A percentile compares a stretch with the other conserved stretches of the same genome.
Conservation (phyloP, 2,113 vertebrate genomes). For the Origma solitaria region DNA sequence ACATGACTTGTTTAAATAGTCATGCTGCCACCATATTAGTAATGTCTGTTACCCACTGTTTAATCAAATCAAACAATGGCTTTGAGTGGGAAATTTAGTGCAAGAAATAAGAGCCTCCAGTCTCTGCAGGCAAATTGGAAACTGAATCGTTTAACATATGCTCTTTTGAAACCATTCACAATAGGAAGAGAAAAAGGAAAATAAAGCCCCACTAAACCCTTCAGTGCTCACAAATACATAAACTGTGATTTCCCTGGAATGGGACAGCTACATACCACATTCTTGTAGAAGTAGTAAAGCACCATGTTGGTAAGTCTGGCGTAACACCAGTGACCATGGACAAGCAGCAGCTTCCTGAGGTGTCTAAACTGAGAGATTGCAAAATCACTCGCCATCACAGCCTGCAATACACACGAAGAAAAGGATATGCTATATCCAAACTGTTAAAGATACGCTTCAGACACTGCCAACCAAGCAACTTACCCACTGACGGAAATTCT, state of each 20-base stretch:
- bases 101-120: not conserved
- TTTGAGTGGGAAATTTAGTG: not conserved
- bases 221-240: not conserved
- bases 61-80: conserved; percentile 17
- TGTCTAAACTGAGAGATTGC: conserved; percentile 79
- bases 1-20: not conserved
- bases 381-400: conserved; percentile 85
- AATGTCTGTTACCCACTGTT: not conserved
- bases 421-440: not conserved
- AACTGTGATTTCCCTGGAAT: not conserved
- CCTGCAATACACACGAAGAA: conserved; percentile 30
- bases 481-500: not conserved
- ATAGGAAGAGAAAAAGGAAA: not conserved
- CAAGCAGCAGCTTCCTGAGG: conserved; percentile 77
- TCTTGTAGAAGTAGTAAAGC: conserved; percentile 84
- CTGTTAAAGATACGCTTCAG: not conserved
- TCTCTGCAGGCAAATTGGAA: conserved; percentile 4
- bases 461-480: not conserved
- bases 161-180: not conserved
- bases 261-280: conserved; percentile 72
- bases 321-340: conserved; percentile 83
- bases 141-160: not conserved
- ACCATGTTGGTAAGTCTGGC: conserved; percentile 79
- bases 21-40: not conserved
- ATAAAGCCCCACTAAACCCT: not conserved